Percentiles rank a stretch among this genome's conserved stretches.
phyloP scores from a whole-genome alignment of 2,113 vertebrate species.

The Charina bottae region DNA sequence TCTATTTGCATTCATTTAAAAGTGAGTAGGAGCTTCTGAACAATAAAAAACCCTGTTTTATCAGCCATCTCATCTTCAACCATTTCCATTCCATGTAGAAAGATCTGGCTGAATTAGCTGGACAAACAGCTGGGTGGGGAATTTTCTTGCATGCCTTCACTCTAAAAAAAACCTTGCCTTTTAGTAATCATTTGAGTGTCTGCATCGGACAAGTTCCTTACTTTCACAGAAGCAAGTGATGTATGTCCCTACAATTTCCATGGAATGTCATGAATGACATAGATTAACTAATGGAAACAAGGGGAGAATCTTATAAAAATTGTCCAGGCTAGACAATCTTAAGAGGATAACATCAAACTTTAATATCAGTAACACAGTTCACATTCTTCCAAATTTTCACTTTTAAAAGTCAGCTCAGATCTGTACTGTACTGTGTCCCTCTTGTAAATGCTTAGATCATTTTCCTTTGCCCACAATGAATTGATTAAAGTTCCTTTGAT shows the following conservation, averaged over 20 bases:
- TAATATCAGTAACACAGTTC: not conserved
- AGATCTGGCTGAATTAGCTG: not conserved
- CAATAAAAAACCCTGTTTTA: not conserved
- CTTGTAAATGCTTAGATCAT: not conserved
- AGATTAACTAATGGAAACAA: slow-evolving; percentile 8
- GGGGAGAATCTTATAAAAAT: not conserved
- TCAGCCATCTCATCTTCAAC: not conserved
- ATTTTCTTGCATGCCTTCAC: not conserved
- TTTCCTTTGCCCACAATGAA: not conserved
- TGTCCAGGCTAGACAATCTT: not conserved
- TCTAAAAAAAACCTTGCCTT: not conserved
- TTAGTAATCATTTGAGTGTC: not conserved
- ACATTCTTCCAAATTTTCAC: slow-evolving; percentile 6
- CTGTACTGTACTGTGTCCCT: not conserved
- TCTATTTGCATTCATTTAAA: not conserved
- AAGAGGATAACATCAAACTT: not conserved
- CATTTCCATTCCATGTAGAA: not conserved
- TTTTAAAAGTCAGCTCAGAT: slow-evolving; percentile 15
- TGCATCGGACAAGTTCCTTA: not conserved
- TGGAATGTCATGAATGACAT: not conserved
- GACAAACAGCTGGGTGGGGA: not conserved
- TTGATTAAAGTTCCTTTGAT: not conserved
- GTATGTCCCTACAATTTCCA: not conserved
- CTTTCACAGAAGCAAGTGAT: not conserved
- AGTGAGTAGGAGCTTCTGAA: not conserved